Evolutionary conservation across 2,797 vertebrate species (phyloP).

Genomic region (Chloroceryle inda): DNA sequence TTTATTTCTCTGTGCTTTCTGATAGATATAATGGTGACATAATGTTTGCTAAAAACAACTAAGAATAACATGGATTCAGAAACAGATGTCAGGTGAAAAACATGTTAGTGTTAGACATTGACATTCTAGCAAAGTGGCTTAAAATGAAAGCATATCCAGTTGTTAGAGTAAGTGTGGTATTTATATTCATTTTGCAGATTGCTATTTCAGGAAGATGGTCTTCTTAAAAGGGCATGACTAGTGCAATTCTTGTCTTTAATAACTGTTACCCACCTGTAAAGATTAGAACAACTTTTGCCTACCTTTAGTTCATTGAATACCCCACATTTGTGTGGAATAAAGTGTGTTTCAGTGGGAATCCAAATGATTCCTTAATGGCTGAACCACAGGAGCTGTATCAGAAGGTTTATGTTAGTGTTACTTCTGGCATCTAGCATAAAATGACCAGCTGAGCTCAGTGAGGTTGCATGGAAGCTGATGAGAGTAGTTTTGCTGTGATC

Average conservation of each 20-base stretch:
- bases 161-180: background rate
- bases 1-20: background rate
- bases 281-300: background rate
- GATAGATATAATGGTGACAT: background rate
- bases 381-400: background rate
- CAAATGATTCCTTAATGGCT: background rate
- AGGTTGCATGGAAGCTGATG: background rate
- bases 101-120: background rate
- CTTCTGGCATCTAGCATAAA: background rate
- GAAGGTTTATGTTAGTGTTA: background rate
- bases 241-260: background rate
- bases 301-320: background rate
- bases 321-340: background rate
- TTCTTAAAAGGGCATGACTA: background rate
- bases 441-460: background rate
- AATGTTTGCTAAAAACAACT: background rate
- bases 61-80: constrained; percentile 12
- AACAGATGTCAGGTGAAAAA: background rate
- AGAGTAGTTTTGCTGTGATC: background rate
- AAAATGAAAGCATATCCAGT: background rate
- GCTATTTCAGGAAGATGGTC: background rate
- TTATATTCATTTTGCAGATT: background rate
- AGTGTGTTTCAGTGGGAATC: background rate
- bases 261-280: background rate
- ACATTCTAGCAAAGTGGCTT: background rate